Base-by-base conservation (phyloP, 1,140 invertebrate genomes). In the Sipha flava region DNA sequence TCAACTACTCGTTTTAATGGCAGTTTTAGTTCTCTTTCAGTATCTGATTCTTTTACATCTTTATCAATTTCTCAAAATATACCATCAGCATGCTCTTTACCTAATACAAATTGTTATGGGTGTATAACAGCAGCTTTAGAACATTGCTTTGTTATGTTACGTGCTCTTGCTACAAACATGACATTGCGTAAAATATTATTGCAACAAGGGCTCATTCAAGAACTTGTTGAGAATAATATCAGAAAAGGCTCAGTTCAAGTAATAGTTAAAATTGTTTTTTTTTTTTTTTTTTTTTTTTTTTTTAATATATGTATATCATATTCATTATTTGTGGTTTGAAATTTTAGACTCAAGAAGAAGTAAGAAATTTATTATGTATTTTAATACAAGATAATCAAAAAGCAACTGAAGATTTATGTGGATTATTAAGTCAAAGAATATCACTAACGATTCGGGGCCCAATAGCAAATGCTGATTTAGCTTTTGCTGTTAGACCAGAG, bases 161-260 rank as follows among this genome's bases (percentile, higher is more conserved):
- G 95, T 57, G 95, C 96, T n/a, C 87, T 99, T 72, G 94, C 95
- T 9, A 94, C 93, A 23, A 95, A 94, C 84, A 88, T 89, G 5
- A 89, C 90, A 7, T 92, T 94, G 31, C 89, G 94, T 70, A 88
- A 92, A 59, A 89, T 92, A 0, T 87, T 98, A 0, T 96, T 95
- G 84, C 90, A 91, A 59, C 91, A 95, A 85, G 95, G 95, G 6
- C 88, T 98, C 21, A 93, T 98, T 14, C 91, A 94, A 83, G 95
- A 98, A 84, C 86, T 98, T 10, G 91, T 97, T 3, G 93, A 95
- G 83, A 92, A 96, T 84, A 98, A 98, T 89, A 86, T 98, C 81
- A 87, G 95, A 81, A 88, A 92, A 85, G 90, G 92, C 79, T 91
- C 92, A 26, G 88, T 91, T 0, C 91, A 92, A 86, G 87, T 88